Conservation (phyloP, 2,113 vertebrate genomes). For the Mellivora capensis region DNA sequence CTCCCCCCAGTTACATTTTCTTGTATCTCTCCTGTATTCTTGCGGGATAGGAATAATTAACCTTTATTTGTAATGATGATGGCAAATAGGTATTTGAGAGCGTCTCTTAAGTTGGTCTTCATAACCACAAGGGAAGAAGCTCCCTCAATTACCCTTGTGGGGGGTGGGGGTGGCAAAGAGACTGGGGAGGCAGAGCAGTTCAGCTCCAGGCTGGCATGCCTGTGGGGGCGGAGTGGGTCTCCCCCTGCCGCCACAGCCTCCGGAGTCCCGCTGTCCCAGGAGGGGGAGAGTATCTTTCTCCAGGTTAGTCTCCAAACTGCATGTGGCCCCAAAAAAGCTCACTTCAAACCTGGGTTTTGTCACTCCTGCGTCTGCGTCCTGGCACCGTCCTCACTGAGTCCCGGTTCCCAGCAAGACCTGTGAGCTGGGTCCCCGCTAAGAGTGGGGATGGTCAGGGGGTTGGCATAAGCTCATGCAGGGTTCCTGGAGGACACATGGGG, state of each 20-base stretch:
- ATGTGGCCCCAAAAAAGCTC: not conserved
- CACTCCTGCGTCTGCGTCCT: not conserved
- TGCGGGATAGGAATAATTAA: not conserved
- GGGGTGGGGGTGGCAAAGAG: not conserved
- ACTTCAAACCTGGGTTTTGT: not conserved
- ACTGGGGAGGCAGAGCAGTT: not conserved
- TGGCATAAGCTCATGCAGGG: not conserved
- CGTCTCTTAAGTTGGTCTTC: not conserved
- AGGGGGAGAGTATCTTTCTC: not conserved
- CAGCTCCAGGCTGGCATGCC: not conserved
- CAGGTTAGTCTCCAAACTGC: not conserved
- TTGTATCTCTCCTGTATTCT: not conserved
- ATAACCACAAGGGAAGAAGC: not conserved
- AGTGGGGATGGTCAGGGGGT: fast-evolving
- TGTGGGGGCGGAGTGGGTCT: fast-evolving
- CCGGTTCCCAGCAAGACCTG: not conserved
- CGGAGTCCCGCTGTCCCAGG: too few relatives aligned
- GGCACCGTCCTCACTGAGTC: fast-evolving
- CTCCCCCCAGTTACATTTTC: not conserved
- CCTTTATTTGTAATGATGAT: not conserved
- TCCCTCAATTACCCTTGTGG: not conserved
- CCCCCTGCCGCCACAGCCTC: too few relatives aligned
- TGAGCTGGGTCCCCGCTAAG: not conserved
- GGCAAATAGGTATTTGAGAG: not conserved
- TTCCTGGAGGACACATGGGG: fast-evolving